A percentile compares a stretch with the other conserved stretches of the same genome.
These are phyloP conservation scores for Colletes gigas DNA, from an alignment of 1,140 invertebrate genomes.

Conservation along the genomic window DNA sequence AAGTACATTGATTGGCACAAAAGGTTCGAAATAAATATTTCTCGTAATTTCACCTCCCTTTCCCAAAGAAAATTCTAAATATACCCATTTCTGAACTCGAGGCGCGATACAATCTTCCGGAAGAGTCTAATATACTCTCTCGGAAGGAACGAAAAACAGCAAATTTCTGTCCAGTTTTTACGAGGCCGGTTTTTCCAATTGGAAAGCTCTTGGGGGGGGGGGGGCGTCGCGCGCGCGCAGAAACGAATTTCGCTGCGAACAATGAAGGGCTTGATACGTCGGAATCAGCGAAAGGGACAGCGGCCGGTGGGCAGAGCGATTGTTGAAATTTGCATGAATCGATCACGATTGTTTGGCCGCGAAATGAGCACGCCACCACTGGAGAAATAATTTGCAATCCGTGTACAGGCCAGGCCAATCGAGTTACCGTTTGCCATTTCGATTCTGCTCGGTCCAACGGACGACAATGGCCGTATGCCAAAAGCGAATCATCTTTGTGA, in stretches of 20 bases:
- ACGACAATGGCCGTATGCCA: slow-evolving; percentile 76
- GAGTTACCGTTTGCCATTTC: slow-evolving; percentile 80
- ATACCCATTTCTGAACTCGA: too few species aligned
- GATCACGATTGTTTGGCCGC: slow-evolving; percentile 78
- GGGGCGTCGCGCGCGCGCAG: slow-evolving; percentile 50
- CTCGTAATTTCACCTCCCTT: too few species aligned
- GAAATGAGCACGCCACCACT: slow-evolving; percentile 74
- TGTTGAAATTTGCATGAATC: slow-evolving; percentile 79
- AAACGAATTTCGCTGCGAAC: slow-evolving; percentile 70
- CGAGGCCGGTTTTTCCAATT: slow-evolving; percentile 1
- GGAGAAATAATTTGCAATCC: slow-evolving; percentile 78
- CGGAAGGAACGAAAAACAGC: not conserved
- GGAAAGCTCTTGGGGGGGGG: not conserved
- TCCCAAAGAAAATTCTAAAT: too few species aligned
- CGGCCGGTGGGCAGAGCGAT: slow-evolving; percentile 65
- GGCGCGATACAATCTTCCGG: too few species aligned
- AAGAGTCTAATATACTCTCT: too few species aligned
- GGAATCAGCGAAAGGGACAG: slow-evolving; percentile 66
- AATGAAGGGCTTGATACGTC: slow-evolving; percentile 74
- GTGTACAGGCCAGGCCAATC: slow-evolving; percentile 74
- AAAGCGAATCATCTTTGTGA: slow-evolving; percentile 79
- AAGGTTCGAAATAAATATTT: too few species aligned
- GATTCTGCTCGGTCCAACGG: slow-evolving; percentile 77
- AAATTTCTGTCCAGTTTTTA: not conserved
- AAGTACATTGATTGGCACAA: too few species aligned